A percentile compares a stretch with the other conserved stretches of the same genome.
These are phyloP conservation scores for Odocoileus hemionus DNA, from an alignment of 2,113 vertebrate species.

Conservation along the genomic window DNA sequence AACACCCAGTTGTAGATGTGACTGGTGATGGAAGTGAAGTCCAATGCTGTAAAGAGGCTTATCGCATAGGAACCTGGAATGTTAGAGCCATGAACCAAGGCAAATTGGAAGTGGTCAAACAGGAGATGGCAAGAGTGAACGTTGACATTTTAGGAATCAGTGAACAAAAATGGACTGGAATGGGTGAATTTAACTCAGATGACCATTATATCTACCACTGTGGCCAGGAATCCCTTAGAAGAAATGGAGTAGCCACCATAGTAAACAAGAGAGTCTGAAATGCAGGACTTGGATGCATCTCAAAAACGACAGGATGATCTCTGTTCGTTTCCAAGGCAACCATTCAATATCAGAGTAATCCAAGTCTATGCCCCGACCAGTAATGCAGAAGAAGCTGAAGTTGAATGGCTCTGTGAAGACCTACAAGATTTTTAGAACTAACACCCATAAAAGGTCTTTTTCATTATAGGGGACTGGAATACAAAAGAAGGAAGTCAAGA, in stretches of 20 bases:
- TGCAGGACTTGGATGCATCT: not conserved
- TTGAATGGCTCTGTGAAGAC: not conserved
- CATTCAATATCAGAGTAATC: not conserved
- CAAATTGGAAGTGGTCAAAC: not conserved
- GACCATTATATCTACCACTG: not conserved
- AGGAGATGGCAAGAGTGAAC: not conserved
- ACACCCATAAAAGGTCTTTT: not conserved
- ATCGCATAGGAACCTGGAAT: not conserved
- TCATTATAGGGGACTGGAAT: not conserved
- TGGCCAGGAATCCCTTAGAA: not conserved
- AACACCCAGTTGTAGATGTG: not conserved
- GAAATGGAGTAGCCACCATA: not conserved
- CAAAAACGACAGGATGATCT: not conserved
- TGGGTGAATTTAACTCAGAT: not conserved
- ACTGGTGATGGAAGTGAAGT: not conserved
- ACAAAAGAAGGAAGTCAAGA: not conserved
- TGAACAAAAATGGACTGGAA: not conserved
- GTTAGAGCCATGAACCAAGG: not conserved
- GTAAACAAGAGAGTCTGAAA: not conserved
- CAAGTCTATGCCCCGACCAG: not conserved
- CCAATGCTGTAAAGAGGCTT: not conserved
- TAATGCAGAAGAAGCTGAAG: not conserved
- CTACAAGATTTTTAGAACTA: not conserved
- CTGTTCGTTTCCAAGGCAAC: not conserved
- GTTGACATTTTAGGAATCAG: not conserved